These are phyloP conservation scores for Hyaena hyaena DNA, from an alignment of 2,113 vertebrate genomes.

Conservation along the genomic window DNA sequence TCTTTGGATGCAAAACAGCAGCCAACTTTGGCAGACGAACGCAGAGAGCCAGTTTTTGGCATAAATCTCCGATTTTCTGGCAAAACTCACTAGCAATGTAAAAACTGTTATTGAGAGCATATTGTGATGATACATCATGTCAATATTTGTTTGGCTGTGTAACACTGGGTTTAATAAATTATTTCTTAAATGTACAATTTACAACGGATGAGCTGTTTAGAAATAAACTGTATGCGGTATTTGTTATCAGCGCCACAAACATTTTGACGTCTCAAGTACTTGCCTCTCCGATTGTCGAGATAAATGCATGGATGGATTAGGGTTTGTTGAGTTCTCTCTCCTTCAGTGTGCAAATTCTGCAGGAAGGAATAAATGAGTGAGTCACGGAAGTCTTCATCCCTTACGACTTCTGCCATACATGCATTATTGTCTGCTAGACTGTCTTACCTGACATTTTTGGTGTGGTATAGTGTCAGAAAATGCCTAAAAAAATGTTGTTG, in stretches of 20 bases:
- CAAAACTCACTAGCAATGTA: slow-evolving; percentile 56
- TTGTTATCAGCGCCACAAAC: slow-evolving; percentile 49
- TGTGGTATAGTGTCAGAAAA: not conserved
- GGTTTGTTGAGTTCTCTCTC: not conserved
- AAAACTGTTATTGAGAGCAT: slow-evolving; percentile 76
- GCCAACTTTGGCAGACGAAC: slow-evolving; percentile 54
- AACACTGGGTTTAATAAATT: slow-evolving; percentile 68
- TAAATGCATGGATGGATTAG: not conserved
- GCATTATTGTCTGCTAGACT: not conserved
- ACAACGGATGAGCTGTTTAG: not conserved
- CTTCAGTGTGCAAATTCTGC: not conserved
- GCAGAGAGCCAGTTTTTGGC: slow-evolving; percentile 24
- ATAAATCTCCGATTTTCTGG: slow-evolving; percentile 63
- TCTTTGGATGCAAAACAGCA: not conserved
- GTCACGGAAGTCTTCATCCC: not conserved
- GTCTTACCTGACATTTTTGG: not conserved
- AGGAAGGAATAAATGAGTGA: not conserved
- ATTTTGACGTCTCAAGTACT: slow-evolving; percentile 28
- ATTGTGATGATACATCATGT: slow-evolving; percentile 70
- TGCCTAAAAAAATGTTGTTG: not conserved
- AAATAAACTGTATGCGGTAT: slow-evolving; percentile 42
- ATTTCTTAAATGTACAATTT: slow-evolving; percentile 61
- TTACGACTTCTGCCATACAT: not conserved
- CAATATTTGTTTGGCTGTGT: slow-evolving; percentile 77
- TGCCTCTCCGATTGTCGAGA: not conserved